Base-by-base conservation (phyloP, 1,140 invertebrate genomes). In the Hyles vespertilio region DNA sequence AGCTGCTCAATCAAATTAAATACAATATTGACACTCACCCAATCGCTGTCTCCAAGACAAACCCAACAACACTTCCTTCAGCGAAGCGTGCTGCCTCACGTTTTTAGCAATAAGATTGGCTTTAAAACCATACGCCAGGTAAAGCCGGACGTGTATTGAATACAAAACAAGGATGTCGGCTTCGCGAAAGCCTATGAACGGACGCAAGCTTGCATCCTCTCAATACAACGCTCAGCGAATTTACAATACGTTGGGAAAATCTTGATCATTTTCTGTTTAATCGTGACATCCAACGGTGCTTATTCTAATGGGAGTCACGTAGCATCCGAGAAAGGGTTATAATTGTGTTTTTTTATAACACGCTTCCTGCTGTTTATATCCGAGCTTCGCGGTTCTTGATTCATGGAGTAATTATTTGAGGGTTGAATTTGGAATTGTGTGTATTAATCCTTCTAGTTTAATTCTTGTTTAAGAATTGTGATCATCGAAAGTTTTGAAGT, bases 231-330 rank as follows among this genome's bases (percentile, higher is more conserved):
- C 69, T 48, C 48, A 54, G 36, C 68, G 74, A 65, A 76, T 74
- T 61, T 58, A 67, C 72, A 72, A 76, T 79, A 40, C 59, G 59
- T 51, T 70, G 69, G 56, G 68, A 64, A 67, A 62, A 65, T 71
- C 69, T 65, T 71, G 68, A 70, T 70, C 52, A 67, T 70, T 60
- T 51, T 8, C 61, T 48, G 47, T 48, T 10, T 51, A 56, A 40
- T 55, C 63, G 58, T 67, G 64, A 61, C 56, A 59, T 54, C 4
- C 8, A 8, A 8, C 36, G 1, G 36, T 40, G 22, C 22, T 22
- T 22, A 22, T 22, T 22, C 22, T 22, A 22, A 40, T 40, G 36
- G 36, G 36, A 40, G 36, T 40, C 36, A 40, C 36, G 36, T 40
- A 8, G 5, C 36, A 40, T 40, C 36, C 36, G 36, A 40, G 36